Evolutionary conservation across 2,113 vertebrate genomes (phyloP), one percentile per base, ranked within the genome.

Genomic region (Hipposideros armiger): DNA sequence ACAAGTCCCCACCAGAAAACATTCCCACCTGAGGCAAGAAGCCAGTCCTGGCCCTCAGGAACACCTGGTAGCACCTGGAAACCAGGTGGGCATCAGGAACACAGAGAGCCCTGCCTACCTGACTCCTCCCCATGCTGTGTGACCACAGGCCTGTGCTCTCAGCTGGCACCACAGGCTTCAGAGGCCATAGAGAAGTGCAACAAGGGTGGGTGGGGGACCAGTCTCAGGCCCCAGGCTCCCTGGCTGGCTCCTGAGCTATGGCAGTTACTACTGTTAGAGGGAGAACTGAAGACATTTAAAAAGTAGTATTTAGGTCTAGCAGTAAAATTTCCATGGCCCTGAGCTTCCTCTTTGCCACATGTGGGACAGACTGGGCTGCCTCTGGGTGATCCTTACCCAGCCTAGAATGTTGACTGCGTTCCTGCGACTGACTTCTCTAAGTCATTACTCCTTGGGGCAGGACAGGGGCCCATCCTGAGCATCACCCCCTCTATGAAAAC

Each of bases 81-180:
- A 40, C 10, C 22, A 1, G 15, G 0, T 13, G 32, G 69, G 45
- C 16, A 4, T 10, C 7, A 9, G 40, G 69, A 60, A 20, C 47
- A 45, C 0, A 10, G 26, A 78, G 10, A 11, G 47, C 47, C 47
- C 69, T 5, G 17, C 16, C 32, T 0, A 1, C 78, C 54, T 16
- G 9, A 50, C 4, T 19, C 45, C 19, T 32, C 6, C 1, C 1
- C 5, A 0, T 19, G 4, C 3, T 6, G 56, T 1, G 14, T 1
- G 26, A 50, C 42, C 20, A 13, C 15, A 50, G 60, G 77, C 42
- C 67, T 40, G 32, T 0, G 0, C 4, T 19, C 52, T 0, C 0
- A 17, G 74, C 47, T n/a, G 56, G 26, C 0, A 0, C 56, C 4
- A 26, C 11, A 45, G 14, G 32, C 56, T 26, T 60, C 40, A 11